Evolutionary conservation across 2,888 invertebrate genomes (phyloP).

Genomic region (Microdon myrmicae): DNA sequence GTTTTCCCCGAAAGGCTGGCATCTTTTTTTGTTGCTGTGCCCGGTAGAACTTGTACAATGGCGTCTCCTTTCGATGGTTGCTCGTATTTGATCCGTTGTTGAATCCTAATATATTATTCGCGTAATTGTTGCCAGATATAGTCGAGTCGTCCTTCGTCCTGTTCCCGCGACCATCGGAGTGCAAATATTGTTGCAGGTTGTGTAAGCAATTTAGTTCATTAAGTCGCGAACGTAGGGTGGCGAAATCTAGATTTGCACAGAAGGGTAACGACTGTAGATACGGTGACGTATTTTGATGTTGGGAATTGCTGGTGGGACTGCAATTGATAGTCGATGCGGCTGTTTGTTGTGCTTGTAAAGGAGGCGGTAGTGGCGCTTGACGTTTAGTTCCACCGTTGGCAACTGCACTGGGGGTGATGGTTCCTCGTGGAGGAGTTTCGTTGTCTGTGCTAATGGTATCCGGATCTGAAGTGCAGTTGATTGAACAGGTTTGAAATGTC

Average conservation of each 20-base stretch:
- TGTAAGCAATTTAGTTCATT: constrained; percentile 69
- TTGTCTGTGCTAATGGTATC: constrained; percentile 62
- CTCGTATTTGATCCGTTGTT: constrained; percentile 57
- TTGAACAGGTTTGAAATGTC: constrained; percentile 79
- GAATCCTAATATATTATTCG: constrained; percentile 65
- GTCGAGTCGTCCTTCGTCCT: constrained; percentile 54
- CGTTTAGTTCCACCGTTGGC: constrained; percentile 48
- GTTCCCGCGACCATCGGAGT: constrained; percentile 52
- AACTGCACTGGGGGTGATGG: too few relatives aligned
- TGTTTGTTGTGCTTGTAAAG: constrained; percentile 47
- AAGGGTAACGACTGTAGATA: constrained; percentile 58
- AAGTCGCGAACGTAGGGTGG: constrained; percentile 75
- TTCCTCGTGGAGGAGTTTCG: constrained; percentile 60
- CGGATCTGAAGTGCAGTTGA: constrained; percentile 63
- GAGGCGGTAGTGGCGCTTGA: constrained; percentile 51
- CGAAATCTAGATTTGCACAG: constrained; percentile 67
- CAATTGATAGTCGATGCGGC: constrained; percentile 40
- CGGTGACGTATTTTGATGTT: constrained; percentile 5
- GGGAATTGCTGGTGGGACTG: constrained; percentile 47
- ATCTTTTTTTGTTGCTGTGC: constrained; percentile 69
- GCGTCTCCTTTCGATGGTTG: constrained; percentile 59
- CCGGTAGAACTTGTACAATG: constrained; percentile 66
- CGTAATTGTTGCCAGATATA: constrained; percentile 60
- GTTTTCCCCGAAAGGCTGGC: constrained; percentile 74
- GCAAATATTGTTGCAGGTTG: constrained; percentile 62